A percentile compares a stretch with the other conserved stretches of the same genome.
These are phyloP conservation scores for Ennomos fuscantarius DNA, from an alignment of 2,888 invertebrate species.

Conservation along the genomic window DNA sequence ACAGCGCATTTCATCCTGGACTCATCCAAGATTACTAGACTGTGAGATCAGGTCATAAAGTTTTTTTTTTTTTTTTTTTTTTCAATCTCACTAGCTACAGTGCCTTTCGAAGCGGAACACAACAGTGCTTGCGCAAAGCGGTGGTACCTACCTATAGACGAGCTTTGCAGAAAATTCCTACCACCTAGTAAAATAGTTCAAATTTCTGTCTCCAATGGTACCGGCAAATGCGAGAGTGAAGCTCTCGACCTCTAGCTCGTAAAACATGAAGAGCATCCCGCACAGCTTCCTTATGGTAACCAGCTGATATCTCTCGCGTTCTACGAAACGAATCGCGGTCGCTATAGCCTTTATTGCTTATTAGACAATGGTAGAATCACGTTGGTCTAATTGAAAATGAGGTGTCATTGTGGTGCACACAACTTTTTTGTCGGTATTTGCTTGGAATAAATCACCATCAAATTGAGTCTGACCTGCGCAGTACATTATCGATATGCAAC, in stretches of 20 bases:
- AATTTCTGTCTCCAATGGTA: slow-evolving; percentile 6
- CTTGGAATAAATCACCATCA: too few relatives aligned
- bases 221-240: background rate
- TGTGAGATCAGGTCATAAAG: too few relatives aligned
- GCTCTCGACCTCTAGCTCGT: slow-evolving; percentile 44
- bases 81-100: too few relatives aligned
- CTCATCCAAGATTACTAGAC: too few relatives aligned
- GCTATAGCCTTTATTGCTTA: slow-evolving; percentile 5
- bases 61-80: too few relatives aligned
- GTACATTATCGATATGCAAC: too few relatives aligned
- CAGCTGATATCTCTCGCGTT: slow-evolving; percentile 33
- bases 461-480: too few relatives aligned
- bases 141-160: too few relatives aligned
- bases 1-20: too few relatives aligned
- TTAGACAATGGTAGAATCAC: background rate
- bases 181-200: slow-evolving; percentile 23
- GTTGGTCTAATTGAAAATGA: background rate
- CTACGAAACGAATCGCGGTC: slow-evolving; percentile 39
- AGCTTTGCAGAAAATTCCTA: too few relatives aligned
- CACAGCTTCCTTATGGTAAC: slow-evolving; percentile 41
- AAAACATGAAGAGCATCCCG: slow-evolving; percentile 42
- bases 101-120: too few relatives aligned
- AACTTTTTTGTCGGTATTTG: background rate
- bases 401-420: background rate
- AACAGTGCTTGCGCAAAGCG: too few relatives aligned